These are phyloP conservation scores for Xylocampa areola DNA, from an alignment of 2,888 invertebrate species.

Conservation along the genomic window DNA sequence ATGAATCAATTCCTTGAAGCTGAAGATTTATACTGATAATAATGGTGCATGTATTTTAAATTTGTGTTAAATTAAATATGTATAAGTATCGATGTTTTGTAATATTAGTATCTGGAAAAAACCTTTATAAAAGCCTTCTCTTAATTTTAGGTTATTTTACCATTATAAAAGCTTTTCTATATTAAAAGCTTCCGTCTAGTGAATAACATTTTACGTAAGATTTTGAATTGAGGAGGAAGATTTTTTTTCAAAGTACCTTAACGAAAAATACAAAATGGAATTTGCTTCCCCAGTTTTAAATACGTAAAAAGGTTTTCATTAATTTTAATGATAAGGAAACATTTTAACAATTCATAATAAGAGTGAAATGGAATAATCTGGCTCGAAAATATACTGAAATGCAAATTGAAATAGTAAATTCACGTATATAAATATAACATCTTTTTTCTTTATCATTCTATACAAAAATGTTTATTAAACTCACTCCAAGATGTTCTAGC, in stretches of 20 bases:
- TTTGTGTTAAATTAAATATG: background rate
- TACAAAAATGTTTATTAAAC: too few species aligned
- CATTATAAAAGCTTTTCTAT: background rate
- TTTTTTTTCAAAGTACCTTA: constrained; percentile 8
- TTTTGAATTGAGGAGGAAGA: constrained; percentile 10
- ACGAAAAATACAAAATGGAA: constrained; percentile 5
- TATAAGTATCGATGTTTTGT: too few species aligned
- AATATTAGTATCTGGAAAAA: constrained; percentile 1
- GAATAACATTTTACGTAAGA: background rate
- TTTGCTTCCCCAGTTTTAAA: constrained; percentile 2
- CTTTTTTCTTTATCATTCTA: too few species aligned
- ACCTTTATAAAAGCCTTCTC: background rate
- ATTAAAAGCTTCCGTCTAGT: constrained; percentile 10
- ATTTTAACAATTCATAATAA: background rate
- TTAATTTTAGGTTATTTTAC: background rate
- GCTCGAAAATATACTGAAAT: constrained; percentile 2
- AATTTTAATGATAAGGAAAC: constrained; percentile 17
- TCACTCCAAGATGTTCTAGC: too few species aligned
- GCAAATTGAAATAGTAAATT: background rate
- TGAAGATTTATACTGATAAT: background rate
- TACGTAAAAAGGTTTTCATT: constrained; percentile 18
- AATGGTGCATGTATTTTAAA: background rate
- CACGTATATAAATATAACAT: too few species aligned
- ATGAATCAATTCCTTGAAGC: background rate
- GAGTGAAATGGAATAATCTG: constrained; percentile 15